Evolutionary conservation across 1,140 invertebrate genomes (phyloP).

Genomic region (Conus ventricosus): DNA sequence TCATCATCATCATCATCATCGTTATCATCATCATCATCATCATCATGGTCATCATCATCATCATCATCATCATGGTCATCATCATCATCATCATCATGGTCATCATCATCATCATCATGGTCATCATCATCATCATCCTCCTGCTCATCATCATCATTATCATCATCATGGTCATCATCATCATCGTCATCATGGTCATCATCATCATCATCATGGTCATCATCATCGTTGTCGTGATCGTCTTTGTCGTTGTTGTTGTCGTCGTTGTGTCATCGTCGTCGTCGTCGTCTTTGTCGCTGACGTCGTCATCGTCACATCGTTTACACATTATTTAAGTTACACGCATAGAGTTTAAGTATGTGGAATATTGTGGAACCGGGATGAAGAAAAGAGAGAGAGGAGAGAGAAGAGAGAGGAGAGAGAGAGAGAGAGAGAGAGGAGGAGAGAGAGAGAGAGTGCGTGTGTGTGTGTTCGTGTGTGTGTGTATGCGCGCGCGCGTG

Average conservation of each 20-base stretch:
- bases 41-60: not conserved
- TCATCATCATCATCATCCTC: too few relatives aligned
- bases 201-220: constrained; percentile 3
- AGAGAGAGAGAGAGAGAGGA: too few relatives aligned
- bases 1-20: not conserved
- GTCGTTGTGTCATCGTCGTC: not conserved
- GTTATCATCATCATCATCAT: not conserved
- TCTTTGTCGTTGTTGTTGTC: not conserved
- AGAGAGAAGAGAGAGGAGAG: too few relatives aligned
- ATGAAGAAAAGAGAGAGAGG: too few relatives aligned
- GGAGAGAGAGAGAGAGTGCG: too few relatives aligned
- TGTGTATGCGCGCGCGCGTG: too few relatives aligned
- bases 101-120: too few relatives aligned
- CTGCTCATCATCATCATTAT: too few relatives aligned
- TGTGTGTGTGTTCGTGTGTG: too few relatives aligned
- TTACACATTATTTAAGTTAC: not conserved
- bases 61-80: not conserved
- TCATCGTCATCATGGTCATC: not conserved
- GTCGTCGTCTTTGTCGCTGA: not conserved
- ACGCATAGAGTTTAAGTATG: too few relatives aligned
- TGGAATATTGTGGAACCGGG: too few relatives aligned
- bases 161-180: not conserved
- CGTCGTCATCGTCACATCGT: not conserved
- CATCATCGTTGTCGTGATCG: not conserved
- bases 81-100: not conserved